phyloP scores from a whole-genome alignment of 2,113 vertebrate species.

The Periophthalmus modestus region DNA sequence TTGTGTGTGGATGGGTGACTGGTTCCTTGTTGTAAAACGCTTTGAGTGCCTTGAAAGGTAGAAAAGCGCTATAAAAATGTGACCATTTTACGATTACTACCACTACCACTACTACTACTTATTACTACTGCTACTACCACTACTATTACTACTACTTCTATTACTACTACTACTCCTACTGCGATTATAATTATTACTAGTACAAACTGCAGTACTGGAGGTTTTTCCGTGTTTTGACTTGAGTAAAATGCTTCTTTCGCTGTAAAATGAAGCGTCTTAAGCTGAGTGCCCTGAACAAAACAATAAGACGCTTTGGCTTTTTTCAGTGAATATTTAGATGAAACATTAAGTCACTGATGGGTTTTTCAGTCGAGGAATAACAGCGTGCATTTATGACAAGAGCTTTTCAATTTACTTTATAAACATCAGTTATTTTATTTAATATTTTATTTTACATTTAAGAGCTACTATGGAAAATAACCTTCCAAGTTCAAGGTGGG shows the following conservation, averaged over 20 bases:
- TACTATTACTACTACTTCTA: too few relatives aligned
- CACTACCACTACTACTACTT: too few relatives aligned
- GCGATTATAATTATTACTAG: too few relatives aligned
- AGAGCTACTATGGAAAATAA: background rate
- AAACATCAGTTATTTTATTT: background rate
- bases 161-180: too few relatives aligned
- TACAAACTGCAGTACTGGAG: background rate
- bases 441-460: background rate
- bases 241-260: background rate
- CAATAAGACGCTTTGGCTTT: background rate
- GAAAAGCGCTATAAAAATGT: too few relatives aligned
- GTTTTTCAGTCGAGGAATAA: background rate
- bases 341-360: background rate
- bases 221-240: background rate
- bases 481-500: background rate
- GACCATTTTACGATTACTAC: too few relatives aligned
- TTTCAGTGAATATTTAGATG: background rate
- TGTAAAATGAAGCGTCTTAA: background rate
- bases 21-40: too few relatives aligned
- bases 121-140: too few relatives aligned
- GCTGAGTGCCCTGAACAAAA: background rate
- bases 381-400: background rate
- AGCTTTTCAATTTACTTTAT: background rate
- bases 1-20: too few relatives aligned
- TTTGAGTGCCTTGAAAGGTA: too few relatives aligned